These are phyloP conservation scores for Danaus chrysippus DNA, from an alignment of 2,888 invertebrate genomes.

Conservation along the genomic window DNA sequence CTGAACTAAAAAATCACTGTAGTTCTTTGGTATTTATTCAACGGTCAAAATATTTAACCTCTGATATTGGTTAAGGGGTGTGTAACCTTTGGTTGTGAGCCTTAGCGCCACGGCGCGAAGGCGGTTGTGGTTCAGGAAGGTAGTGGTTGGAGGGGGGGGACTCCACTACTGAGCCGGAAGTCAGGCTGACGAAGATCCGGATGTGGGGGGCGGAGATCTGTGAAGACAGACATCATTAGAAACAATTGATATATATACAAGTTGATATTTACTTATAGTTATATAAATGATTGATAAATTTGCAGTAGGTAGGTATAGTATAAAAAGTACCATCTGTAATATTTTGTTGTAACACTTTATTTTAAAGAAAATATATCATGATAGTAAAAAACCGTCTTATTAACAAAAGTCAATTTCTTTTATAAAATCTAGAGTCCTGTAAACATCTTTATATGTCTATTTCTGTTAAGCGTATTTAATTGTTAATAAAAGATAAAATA, in stretches of 20 bases:
- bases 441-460: no score
- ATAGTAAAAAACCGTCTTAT: no score
- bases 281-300: no score
- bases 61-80: background rate
- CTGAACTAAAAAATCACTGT: constrained; percentile 4
- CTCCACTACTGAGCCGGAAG: constrained; percentile 56
- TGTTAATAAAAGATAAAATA: no score
- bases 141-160: constrained; percentile 63
- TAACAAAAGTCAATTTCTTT: no score
- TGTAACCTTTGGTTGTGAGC: constrained; percentile 35
- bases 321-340: no score
- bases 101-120: constrained; percentile 76
- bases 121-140: constrained; percentile 72
- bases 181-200: constrained; percentile 64
- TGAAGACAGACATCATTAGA: constrained; percentile 15
- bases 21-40: constrained; percentile 20
- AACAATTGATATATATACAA: background rate
- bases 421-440: no score
- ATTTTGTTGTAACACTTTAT: no score
- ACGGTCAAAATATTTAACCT: background rate
- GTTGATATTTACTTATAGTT: no score
- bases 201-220: constrained; percentile 62
- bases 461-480: no score
- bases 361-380: no score
- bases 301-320: no score